phyloP scores from a whole-genome alignment of 1,140 invertebrate species.

The Cherax quadricarinatus region DNA sequence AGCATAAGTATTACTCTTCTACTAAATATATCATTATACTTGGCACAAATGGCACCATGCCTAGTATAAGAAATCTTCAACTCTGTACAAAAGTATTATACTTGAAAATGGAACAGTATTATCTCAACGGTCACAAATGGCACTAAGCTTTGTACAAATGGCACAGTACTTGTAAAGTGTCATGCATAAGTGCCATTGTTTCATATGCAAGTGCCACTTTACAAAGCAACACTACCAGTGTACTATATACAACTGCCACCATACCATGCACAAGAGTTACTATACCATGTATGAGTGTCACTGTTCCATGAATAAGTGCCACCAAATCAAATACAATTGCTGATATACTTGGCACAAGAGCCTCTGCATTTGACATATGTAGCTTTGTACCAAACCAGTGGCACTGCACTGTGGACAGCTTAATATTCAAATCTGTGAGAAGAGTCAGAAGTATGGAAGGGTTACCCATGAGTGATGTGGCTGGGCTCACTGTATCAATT shows the following conservation, averaged over 20 bases:
- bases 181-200: slow-evolving; percentile 2
- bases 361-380: neutral
- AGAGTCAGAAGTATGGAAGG: slow-evolving; percentile 40
- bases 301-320: neutral
- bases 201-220: neutral
- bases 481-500: slow-evolving; percentile 62
- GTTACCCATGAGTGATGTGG: slow-evolving; percentile 60
- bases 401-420: slow-evolving; percentile 25
- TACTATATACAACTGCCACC: neutral
- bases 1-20: neutral
- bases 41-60: slow-evolving; percentile 18
- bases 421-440: slow-evolving; percentile 55
- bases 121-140: neutral
- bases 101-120: too few relatives aligned
- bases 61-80: too few relatives aligned
- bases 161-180: slow-evolving; percentile 16
- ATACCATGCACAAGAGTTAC: neutral
- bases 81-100: too few relatives aligned
- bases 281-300: neutral
- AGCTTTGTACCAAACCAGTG: slow-evolving; percentile 10
- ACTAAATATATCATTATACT: neutral
- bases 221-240: neutral
- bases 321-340: neutral
- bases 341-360: neutral
- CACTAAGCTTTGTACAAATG: slow-evolving; percentile 27